Evolutionary conservation across 2,888 invertebrate species (phyloP).

Genomic region (Drosophila affinis): DNA sequence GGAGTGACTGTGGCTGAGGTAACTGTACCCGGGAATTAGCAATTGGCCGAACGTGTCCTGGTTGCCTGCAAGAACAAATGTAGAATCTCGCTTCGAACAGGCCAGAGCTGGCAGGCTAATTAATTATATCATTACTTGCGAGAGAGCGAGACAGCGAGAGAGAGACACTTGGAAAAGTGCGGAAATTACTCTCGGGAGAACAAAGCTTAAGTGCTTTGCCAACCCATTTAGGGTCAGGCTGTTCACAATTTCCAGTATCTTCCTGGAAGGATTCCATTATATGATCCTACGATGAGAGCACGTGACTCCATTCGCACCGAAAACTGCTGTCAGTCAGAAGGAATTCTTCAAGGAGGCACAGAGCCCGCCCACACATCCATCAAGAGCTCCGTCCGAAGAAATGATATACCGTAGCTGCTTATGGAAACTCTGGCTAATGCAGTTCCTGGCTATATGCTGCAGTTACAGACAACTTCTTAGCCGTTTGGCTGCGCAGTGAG

Average conservation of each 20-base stretch:
- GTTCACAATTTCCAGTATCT: too few species aligned
- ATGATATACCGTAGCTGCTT: neutral
- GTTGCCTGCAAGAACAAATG: slow-evolving; percentile 49
- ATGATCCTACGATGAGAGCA: too few species aligned
- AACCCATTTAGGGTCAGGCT: neutral
- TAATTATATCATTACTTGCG: slow-evolving; percentile 45
- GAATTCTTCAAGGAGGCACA: too few species aligned
- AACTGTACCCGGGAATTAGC: slow-evolving; percentile 6
- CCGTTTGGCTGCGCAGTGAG: neutral
- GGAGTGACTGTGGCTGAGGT: neutral
- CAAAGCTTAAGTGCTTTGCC: slow-evolving; percentile 37
- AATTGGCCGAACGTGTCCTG: slow-evolving; percentile 32
- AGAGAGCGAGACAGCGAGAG: neutral
- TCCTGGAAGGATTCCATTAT: too few species aligned
- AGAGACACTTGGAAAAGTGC: neutral
- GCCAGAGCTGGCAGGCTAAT: slow-evolving; percentile 30
- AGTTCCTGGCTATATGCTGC: neutral
- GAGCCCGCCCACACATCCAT: neutral
- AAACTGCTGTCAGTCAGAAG: neutral
- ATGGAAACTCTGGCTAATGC: neutral
- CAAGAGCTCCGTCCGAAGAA: neutral
- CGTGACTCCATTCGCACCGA: too few species aligned
- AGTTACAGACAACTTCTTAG: neutral
- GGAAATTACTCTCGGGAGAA: slow-evolving; percentile 23
- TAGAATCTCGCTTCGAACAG: slow-evolving; percentile 13